Evolutionary conservation across 2,797 vertebrate genomes (phyloP), one percentile per base, ranked within the genome.

Genomic region (Meda fulgida): DNA sequence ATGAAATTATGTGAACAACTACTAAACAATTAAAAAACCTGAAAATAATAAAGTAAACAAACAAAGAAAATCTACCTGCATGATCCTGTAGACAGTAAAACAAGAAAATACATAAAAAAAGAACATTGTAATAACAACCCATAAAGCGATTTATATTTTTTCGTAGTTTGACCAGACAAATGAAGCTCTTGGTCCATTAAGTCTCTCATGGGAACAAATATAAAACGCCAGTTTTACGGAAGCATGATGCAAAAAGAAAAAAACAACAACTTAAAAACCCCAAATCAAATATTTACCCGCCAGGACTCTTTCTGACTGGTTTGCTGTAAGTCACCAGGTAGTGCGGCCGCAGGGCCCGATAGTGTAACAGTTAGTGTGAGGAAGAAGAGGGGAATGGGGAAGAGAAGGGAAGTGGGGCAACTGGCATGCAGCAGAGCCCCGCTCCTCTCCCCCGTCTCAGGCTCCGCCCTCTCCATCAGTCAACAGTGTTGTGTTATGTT

Each of bases 391-490:
- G 69, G 60, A 79, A 83, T 77, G 87, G 81, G 87, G 73, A 88
- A 90, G 82, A 67, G 88, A 88, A 86, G 18, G 84, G 88, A 83
- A 53, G 78, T 80, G 78, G 58, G 84, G 31, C 70, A 81, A 71
- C 55, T 23, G 55, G 90, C 85, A 87, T 83, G 90, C 71, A 40
- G 51, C 72, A 67, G 18, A 80, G 80, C 82, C 51, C 85, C 82
- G 65, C 82, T 83, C 84, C 80, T 80, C 79, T 86, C 87, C 80
- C 66, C 80, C 66, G 13, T 81, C 87, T 80, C 80, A 16, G 88
- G 88, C 90, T 89, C 81, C 78, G 75, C 90, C 83, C 87, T 90
- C 93, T 92, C 92, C 90, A 89, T 91, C 92, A 90, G 92, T 92
- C 91, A 85, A 92, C 93, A 90, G 93, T 91, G 93, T 92, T 82